Base-by-base conservation (phyloP, 1,140 invertebrate species). In the Nephila pilipes region DNA sequence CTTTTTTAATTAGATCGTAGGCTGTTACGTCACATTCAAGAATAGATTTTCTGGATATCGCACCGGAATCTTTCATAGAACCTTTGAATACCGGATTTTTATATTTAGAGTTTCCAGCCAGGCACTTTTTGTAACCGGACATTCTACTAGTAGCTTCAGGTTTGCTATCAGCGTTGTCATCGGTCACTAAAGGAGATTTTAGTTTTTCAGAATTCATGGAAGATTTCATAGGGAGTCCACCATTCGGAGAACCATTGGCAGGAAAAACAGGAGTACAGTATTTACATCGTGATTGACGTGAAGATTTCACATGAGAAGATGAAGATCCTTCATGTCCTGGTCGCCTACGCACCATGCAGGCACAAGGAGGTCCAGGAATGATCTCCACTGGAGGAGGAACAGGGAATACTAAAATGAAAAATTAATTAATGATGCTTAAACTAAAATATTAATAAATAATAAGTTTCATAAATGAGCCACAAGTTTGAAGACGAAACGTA, bases 11-110 rank as follows among this genome's bases (percentile, higher is more conserved):
- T 93, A 98, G 95, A 85, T 98, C 97, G 94, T 98, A 98, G 8
- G 98, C 97, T 95, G 98, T 98, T 20, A 98, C 97, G 95, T 98
- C 97, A 95, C 97, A 98, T 94, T 98, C 97, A 22, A 98, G 95
- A 93, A 98, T 98, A 29, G 97, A 98, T 81, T 96, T 96, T 46
- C 96, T 90, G 25, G 93, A 90, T 38, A 85, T 81, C 79, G 46
- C 54, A 1, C 38, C 22, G 1, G 92, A 88, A 32, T 89, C 92
- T 83, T 89, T 93, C 57, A 69, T 89, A 46, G 25, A 60, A 22
- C 55, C 55, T 54, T 88, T 80, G 18, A 60, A 80, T n/a, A 32
- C 16, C 3, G 92, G 58, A 29, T 22, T 79, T 25, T 88, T 93
- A 60, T 36, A 93, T 69, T 93, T 93, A 25, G 87, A 69, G 57